Evolutionary conservation across 1,140 invertebrate species (phyloP).

Genomic region (Rhagoletis pomonella): DNA sequence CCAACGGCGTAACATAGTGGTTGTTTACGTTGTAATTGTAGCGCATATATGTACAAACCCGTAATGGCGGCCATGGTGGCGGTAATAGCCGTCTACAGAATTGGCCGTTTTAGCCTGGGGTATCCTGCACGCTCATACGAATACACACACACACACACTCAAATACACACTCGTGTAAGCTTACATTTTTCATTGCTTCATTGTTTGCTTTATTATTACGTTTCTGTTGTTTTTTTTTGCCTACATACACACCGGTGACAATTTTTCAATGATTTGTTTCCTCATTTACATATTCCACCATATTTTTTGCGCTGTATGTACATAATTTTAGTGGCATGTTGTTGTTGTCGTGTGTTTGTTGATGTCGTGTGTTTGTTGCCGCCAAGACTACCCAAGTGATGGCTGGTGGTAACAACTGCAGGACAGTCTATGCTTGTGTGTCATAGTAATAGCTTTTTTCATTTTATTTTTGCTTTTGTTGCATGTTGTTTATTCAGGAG

Average conservation of each 20-base stretch:
- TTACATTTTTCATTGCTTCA: slow-evolving; percentile 12
- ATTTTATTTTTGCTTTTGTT: slow-evolving; percentile 27
- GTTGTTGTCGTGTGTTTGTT: slow-evolving; percentile 21
- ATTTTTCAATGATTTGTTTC: slow-evolving; percentile 73
- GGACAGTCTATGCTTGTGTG: background rate
- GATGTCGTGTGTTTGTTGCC: slow-evolving; percentile 17
- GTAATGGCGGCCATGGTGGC: slow-evolving; percentile 31
- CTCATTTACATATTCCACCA: slow-evolving; percentile 69
- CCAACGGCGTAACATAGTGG: background rate
- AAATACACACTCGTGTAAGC: background rate
- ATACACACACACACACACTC: background rate
- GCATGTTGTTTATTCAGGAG: slow-evolving; percentile 61
- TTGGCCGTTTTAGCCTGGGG: background rate
- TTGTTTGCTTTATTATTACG: slow-evolving; percentile 33
- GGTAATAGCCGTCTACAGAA: background rate
- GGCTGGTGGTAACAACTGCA: background rate
- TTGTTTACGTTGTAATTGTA: background rate
- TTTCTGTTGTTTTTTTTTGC: slow-evolving; percentile 13
- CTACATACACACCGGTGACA: slow-evolving; percentile 64
- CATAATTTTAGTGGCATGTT: background rate
- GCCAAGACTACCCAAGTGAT: background rate
- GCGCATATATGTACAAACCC: background rate
- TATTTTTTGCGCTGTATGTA: slow-evolving; percentile 27
- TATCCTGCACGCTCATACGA: background rate
- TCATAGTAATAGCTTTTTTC: background rate